Conservation (phyloP, 2,113 vertebrate species). For the Cynoglossus semilaevis region DNA sequence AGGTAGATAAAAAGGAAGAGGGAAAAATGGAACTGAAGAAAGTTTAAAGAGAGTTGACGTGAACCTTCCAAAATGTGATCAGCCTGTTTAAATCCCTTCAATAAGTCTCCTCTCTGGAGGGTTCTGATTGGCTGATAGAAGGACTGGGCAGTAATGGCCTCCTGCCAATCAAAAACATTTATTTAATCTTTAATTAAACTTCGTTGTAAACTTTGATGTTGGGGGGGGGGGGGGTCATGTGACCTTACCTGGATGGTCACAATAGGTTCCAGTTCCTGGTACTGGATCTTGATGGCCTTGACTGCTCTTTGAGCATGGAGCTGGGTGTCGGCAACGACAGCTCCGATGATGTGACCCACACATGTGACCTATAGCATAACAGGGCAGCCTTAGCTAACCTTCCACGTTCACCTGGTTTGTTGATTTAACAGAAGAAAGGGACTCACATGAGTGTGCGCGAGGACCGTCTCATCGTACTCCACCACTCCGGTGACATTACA, state of each 20-base stretch:
- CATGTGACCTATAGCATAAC: conserved; percentile 85
- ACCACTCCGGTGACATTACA: conserved; percentile 81
- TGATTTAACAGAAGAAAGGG: rapidly evolving
- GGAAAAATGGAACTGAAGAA: too few species aligned
- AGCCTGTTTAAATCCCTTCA: conserved; percentile 86
- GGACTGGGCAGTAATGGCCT: conserved; percentile 88
- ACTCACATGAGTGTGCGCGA: conserved; percentile 79
- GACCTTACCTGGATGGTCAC: conserved; percentile 88
- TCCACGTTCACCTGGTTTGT: neutral
- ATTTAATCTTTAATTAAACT: too few species aligned
- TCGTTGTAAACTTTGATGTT: too few species aligned
- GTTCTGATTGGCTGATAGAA: conserved; percentile 81
- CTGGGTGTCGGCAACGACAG: conserved; percentile 87
- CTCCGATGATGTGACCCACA: conserved; percentile 91
- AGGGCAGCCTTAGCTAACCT: neutral
- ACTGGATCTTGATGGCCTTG: conserved; percentile 83
- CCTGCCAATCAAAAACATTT: conserved; percentile 69
- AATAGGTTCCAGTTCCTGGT: conserved; percentile 84
- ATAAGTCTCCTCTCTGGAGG: conserved; percentile 85
- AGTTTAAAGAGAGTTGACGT: too few species aligned
- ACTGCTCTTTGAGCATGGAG: conserved; percentile 88
- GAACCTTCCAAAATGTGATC: conserved; percentile 88
- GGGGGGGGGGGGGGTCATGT: too few species aligned
- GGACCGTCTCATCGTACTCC: conserved; percentile 82
- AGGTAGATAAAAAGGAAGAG: too few species aligned